phyloP scores from a whole-genome alignment of 2,113 vertebrate species.

The Nesospiza acunhae region DNA sequence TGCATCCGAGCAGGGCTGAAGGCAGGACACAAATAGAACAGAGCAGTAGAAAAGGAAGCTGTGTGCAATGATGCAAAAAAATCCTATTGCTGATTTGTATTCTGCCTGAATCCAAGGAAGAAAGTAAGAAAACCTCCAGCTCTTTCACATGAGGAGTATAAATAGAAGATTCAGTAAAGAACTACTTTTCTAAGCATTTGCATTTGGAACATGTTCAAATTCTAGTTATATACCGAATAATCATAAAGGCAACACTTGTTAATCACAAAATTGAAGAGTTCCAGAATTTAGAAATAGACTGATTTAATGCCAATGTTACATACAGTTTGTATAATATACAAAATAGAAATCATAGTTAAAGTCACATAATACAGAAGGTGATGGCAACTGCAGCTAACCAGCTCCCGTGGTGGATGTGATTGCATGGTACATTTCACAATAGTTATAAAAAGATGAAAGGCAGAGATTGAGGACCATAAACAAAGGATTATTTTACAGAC shows the following conservation, averaged over 20 bases:
- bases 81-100: conserved; percentile 50
- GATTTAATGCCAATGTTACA: background rate
- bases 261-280: background rate
- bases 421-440: background rate
- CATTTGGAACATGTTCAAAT: conserved; percentile 13
- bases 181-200: background rate
- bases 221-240: background rate
- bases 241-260: background rate
- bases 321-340: background rate
- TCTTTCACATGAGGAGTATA: conserved; percentile 51
- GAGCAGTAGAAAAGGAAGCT: conserved; percentile 15
- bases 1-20: background rate
- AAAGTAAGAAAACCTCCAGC: conserved; percentile 58
- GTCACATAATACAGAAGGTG: background rate
- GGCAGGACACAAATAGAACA: conserved; percentile 12
- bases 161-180: conserved; percentile 43
- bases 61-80: conserved; percentile 52
- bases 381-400: background rate
- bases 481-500: background rate
- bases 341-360: background rate
- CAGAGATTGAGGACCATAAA: background rate
- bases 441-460: conserved; percentile 5
- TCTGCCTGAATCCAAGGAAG: conserved; percentile 12
- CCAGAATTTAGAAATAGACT: background rate
- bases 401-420: background rate